Base-by-base conservation (phyloP, 2,797 vertebrate species). In the Sarcophilus harrisii region DNA sequence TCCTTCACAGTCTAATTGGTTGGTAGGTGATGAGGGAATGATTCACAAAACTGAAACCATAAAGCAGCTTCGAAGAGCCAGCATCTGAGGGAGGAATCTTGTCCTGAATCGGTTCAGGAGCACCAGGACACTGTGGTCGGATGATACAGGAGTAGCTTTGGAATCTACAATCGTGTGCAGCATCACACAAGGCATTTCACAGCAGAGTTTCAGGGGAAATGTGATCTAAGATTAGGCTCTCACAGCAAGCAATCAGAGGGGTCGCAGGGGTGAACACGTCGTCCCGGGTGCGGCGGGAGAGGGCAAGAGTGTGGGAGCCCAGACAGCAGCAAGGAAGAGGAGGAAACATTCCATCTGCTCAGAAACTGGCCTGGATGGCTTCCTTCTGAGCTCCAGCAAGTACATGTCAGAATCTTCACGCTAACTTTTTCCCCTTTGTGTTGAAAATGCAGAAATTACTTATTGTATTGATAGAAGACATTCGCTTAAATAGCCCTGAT, bases 121-220 rank as follows among this genome's bases (percentile, higher is more conserved):
- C 95, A 96, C 96, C 97, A 54, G n/a, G 62, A 96, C 97, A 97
- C 96, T 94, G 95, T 97, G 13, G 28, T 95, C 27, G 14, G 96
- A 95, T 57, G 92, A 0, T 0, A 95, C 95, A 96, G 91, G 58
- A 5, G 96, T 97, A 90, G 87, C 96, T 94, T 93, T 92, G 95
- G 95, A 97, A 95, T 94, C 90, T 96, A 95, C 58, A 59, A 60
- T 94, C 96, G 95, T 95, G 21, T 96, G 96, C 98, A 98, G 98
- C 97, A 10, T 94, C 96, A 97, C 93, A 96, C 97, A 96, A 98
- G 98, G 96, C 95, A 97, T 98, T 98, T 98, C 96, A 97, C 97
- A 98, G 98, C 96, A 91, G 95, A 97, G 98, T 27, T 93, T 97
- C 32, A 95, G 89, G 96, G 96, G 95, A 98, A 98, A 97, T 28